Conservation (phyloP, 30 jellyfish, hydroid and myxozoan species). For the Aurelia aurita complex sp. Pacific region DNA sequence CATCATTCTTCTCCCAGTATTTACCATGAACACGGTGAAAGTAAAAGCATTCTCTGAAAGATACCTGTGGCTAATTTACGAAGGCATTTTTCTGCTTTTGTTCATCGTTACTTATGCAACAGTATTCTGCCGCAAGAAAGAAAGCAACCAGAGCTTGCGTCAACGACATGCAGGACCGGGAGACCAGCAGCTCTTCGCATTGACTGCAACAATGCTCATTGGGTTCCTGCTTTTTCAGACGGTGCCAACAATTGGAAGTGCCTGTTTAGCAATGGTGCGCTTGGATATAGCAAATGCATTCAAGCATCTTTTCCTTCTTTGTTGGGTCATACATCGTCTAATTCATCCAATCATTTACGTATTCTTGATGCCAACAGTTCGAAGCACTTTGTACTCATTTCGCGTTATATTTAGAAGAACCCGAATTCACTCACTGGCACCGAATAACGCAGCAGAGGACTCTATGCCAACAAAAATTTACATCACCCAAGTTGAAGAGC, state of each 20-base stretch:
- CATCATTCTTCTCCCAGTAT: background rate
- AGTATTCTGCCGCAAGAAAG: background rate
- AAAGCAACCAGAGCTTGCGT: background rate
- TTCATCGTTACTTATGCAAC: conserved; percentile 8
- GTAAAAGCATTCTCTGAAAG: background rate
- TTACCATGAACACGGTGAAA: background rate
- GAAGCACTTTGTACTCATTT: background rate
- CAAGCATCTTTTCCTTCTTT: background rate
- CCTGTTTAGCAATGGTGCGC: background rate
- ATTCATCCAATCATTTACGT: conserved; percentile 12
- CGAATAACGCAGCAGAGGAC: too few species aligned
- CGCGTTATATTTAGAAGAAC: too few species aligned
- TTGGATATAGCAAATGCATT: background rate
- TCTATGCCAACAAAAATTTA: too few species aligned
- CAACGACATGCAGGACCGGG: too few species aligned
- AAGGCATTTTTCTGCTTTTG: background rate
- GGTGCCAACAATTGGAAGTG: background rate
- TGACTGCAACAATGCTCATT: background rate
- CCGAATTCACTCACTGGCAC: too few species aligned
- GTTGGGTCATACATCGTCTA: background rate
- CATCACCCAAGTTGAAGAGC: too few species aligned
- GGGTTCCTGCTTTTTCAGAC: conserved; percentile 2
- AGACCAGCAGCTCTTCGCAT: background rate
- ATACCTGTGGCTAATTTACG: background rate
- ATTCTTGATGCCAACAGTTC: background rate